Conservation (phyloP, 2,113 vertebrate genomes). For the Suricata suricatta region DNA sequence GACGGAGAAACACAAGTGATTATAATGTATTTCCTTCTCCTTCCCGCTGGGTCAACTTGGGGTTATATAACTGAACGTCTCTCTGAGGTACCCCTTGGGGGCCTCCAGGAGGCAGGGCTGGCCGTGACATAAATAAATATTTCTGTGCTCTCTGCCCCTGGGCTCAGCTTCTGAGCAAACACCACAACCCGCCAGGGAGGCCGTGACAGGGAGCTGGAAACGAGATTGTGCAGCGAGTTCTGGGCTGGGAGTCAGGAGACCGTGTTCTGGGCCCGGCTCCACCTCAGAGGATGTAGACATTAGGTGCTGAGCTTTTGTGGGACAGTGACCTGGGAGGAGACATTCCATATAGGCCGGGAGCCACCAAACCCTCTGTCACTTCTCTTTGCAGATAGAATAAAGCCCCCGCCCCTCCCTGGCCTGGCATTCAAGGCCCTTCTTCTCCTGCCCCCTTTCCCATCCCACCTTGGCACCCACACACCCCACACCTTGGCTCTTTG, state of each 20-base stretch:
- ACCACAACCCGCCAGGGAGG: neutral
- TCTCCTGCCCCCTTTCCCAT: neutral
- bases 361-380: accelerated
- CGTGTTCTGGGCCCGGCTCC: neutral
- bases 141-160: constrained; percentile 29
- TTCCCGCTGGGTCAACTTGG: neutral
- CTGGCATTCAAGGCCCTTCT: neutral
- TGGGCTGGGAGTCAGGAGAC: neutral
- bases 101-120: constrained; percentile 45
- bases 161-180: constrained; percentile 54
- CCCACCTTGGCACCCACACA: neutral
- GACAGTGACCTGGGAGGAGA: neutral
- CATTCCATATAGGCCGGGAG: neutral
- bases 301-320: neutral
- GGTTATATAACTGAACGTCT: constrained; percentile 53
- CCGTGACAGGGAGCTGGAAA: neutral
- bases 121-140: constrained; percentile 60
- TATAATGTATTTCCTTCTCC: neutral
- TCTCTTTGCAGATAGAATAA: accelerated
- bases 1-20: neutral
- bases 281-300: neutral
- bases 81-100: neutral
- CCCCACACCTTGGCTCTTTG: neutral
- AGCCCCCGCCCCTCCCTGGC: neutral
- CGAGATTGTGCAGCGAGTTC: neutral